These are phyloP conservation scores for Euura lappo DNA, from an alignment of 1,140 invertebrate genomes.

Conservation along the genomic window DNA sequence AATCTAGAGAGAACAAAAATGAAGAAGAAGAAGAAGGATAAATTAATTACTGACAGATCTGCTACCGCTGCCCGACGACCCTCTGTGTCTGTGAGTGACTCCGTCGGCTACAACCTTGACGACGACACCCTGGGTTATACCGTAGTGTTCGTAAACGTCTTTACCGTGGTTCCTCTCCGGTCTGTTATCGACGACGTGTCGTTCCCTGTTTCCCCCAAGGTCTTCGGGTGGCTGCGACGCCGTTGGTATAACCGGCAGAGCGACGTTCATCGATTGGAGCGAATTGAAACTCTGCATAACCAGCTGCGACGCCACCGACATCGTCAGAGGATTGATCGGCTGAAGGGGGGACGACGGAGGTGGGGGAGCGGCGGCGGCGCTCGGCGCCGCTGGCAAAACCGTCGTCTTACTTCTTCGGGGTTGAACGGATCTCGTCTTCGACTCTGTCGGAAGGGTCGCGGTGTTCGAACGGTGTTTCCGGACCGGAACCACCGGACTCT, in stretches of 20 bases:
- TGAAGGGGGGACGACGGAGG: neutral
- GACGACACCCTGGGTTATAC: conserved; percentile 41
- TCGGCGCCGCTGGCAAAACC: conserved; percentile 8
- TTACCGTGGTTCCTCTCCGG: conserved; percentile 31
- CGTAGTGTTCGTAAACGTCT: conserved; percentile 44
- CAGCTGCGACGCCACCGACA: conserved; percentile 43
- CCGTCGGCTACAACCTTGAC: conserved; percentile 17
- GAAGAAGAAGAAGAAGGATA: too few relatives aligned
- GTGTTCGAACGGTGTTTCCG: conserved; percentile 45
- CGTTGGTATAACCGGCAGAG: conserved; percentile 11
- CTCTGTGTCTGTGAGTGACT: conserved; percentile 24
- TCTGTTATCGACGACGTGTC: neutral
- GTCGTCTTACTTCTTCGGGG: neutral
- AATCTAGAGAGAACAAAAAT: too few relatives aligned
- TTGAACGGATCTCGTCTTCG: conserved; percentile 22
- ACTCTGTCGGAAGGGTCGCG: conserved; percentile 36
- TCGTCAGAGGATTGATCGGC: conserved; percentile 33
- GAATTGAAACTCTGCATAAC: conserved; percentile 50
- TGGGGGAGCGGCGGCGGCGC: conserved; percentile 2
- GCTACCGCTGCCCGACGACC: conserved; percentile 44
- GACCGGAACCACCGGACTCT: conserved; percentile 42
- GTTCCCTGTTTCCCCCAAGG: neutral
- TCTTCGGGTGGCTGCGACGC: conserved; percentile 9
- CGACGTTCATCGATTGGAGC: conserved; percentile 38
- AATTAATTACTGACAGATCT: conserved; percentile 51